phyloP scores from a whole-genome alignment of 2,113 vertebrate genomes.

The Gnathonemus longibarbis region DNA sequence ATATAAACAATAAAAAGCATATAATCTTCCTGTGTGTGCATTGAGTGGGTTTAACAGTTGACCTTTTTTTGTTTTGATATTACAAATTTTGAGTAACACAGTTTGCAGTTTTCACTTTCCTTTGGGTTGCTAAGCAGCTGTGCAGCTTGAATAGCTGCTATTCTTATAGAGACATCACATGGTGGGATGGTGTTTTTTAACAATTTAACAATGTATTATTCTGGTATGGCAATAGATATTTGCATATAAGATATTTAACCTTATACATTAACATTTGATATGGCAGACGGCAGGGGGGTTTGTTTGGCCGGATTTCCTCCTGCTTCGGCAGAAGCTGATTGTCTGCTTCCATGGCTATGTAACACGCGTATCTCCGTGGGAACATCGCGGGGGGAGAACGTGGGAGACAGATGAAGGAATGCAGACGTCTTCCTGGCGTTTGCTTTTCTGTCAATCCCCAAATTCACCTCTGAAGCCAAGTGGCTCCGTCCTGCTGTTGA shows the following conservation, averaged over 20 bases:
- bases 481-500: not conserved
- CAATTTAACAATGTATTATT: not conserved
- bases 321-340: not conserved
- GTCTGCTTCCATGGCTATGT: not conserved
- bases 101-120: not conserved
- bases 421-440: not conserved
- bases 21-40: not conserved
- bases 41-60: not conserved
- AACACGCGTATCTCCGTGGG: not conserved
- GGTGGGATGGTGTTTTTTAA: not conserved
- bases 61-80: not conserved
- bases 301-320: not conserved
- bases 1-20: not conserved
- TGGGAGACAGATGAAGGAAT: not conserved
- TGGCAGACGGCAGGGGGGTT: not conserved
- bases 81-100: not conserved
- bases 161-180: not conserved
- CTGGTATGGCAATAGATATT: not conserved
- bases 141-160: not conserved
- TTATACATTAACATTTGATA: not conserved
- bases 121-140: not conserved
- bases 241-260: not conserved
- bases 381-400: not conserved
- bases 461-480: not conserved
- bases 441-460: not conserved